Conservation (phyloP, 2,113 vertebrate species). For the Mixornis gularis region DNA sequence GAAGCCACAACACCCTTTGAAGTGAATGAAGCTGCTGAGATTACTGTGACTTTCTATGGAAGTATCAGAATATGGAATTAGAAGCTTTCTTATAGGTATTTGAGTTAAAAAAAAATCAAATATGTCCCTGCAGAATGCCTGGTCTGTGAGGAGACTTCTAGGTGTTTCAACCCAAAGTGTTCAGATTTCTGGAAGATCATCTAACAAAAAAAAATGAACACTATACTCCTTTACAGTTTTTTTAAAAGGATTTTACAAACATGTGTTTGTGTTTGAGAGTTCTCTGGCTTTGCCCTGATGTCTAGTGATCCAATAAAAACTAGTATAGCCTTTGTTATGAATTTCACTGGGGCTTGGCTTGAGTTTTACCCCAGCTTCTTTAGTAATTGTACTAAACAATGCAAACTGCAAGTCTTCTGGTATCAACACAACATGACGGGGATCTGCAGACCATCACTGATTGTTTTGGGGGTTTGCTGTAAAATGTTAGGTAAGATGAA, state of each 20-base stretch:
- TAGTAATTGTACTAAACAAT: neutral
- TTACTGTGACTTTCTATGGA: neutral
- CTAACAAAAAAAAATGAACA: neutral
- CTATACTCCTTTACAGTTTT: neutral
- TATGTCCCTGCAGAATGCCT: neutral
- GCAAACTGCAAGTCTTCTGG: neutral
- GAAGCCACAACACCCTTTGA: neutral
- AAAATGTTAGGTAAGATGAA: neutral
- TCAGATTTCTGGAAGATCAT: neutral
- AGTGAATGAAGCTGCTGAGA: neutral
- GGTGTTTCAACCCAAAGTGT: neutral
- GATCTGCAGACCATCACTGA: neutral
- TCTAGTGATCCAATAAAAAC: neutral
- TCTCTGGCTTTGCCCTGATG: neutral
- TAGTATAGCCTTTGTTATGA: neutral
- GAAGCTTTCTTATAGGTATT: neutral
- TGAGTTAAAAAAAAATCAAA: neutral
- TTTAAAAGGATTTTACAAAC: neutral
- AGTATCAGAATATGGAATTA: neutral
- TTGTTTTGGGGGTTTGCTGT: neutral
- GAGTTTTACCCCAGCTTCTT: neutral
- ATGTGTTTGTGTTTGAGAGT: neutral
- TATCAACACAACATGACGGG: neutral
- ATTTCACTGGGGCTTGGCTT: neutral
- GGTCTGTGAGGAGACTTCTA: neutral